phyloP scores from a whole-genome alignment of 2,888 invertebrate genomes.

The Synergus laeviventris region DNA sequence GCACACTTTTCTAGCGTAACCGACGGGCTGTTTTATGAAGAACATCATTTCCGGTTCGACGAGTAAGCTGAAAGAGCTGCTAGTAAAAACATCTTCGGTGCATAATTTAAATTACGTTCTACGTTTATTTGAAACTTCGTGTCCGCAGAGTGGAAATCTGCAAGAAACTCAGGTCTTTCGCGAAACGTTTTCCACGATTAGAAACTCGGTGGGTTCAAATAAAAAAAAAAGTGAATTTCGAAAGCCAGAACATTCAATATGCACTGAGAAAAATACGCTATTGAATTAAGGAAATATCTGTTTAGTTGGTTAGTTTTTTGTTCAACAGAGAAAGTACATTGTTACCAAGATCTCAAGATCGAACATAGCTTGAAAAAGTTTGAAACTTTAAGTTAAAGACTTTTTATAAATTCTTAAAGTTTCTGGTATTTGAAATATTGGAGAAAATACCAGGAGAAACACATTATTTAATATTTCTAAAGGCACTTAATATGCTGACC shows the following conservation, averaged over 20 bases:
- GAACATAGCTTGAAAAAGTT: no score
- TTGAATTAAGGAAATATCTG: not conserved
- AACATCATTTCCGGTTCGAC: conserved; percentile 45
- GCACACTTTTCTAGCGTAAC: conserved; percentile 48
- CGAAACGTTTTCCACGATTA: conserved; percentile 10
- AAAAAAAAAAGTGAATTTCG: not conserved
- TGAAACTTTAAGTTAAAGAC: not conserved
- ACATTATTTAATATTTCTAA: not conserved
- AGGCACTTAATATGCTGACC: conserved; percentile 24
- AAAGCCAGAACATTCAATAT: not conserved
- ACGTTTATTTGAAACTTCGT: conserved; percentile 20
- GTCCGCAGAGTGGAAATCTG: conserved; percentile 4
- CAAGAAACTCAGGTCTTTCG: conserved; percentile 14
- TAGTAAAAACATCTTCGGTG: conserved; percentile 35
- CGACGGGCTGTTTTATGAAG: conserved; percentile 41
- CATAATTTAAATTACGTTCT: conserved; percentile 36
- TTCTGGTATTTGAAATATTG: not conserved
- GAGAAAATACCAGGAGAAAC: not conserved
- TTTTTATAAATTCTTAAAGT: not conserved
- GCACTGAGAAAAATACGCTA: not conserved
- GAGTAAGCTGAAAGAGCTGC: conserved; percentile 33
- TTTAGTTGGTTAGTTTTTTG: not conserved
- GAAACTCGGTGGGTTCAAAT: not conserved
- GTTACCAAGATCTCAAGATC: no score
- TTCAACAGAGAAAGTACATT: no score